A percentile compares a stretch with the other conserved stretches of the same genome.
phyloP scores from a whole-genome alignment of 2,888 invertebrate species.

The Daptonema setosum region DNA sequence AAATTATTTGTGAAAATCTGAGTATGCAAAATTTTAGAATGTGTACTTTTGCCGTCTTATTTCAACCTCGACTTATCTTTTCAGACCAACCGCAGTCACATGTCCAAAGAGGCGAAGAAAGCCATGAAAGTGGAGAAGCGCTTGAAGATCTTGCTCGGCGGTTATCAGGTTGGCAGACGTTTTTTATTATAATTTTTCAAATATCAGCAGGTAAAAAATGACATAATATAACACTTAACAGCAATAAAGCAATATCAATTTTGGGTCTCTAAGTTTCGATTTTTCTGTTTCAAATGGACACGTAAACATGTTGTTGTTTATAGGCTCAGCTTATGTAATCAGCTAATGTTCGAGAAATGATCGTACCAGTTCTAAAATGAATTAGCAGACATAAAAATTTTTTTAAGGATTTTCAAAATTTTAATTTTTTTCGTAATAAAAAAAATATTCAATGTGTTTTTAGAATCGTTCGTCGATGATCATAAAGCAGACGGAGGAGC shows the following conservation, averaged over 20 bases:
- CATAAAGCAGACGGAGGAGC: conserved; percentile 34
- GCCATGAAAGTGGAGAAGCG: conserved; percentile 96
- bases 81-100: conserved; percentile 63
- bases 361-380: too few species aligned
- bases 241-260: too few species aligned
- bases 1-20: too few species aligned
- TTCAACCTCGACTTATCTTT: too few species aligned
- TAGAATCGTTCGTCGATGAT: conserved; percentile 47
- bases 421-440: too few species aligned
- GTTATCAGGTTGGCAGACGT: conserved; percentile 47
- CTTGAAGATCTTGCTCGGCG: conserved; percentile 74
- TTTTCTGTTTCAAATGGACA: not conserved
- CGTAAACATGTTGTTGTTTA: conserved; percentile 12
- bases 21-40: too few species aligned
- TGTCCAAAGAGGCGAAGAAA: conserved; percentile 85
- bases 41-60: too few species aligned
- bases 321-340: too few species aligned
- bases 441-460: too few species aligned
- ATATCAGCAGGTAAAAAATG: not conserved
- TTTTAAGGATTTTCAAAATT: too few species aligned
- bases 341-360: too few species aligned
- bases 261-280: not conserved
- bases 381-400: too few species aligned
- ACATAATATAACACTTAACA: not conserved
- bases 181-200: not conserved